These are phyloP conservation scores for Pardosa pseudoannulata DNA, from an alignment of 2,888 invertebrate genomes.

Conservation along the genomic window DNA sequence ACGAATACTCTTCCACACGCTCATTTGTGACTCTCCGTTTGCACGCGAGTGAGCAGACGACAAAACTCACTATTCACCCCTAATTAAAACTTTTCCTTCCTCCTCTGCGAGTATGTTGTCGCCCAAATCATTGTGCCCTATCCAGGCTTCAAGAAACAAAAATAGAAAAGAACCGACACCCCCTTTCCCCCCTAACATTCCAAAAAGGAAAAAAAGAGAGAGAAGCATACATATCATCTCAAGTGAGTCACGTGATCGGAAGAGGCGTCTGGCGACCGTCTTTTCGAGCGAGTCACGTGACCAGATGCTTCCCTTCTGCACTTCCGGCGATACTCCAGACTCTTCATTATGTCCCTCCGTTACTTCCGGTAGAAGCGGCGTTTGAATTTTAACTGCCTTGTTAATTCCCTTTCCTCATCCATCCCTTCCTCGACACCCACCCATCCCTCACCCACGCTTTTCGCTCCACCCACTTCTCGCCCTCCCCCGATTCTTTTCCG, in stretches of 20 bases:
- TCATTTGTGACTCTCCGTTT: not conserved
- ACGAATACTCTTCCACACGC: not conserved
- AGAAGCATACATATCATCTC: conserved; percentile 12
- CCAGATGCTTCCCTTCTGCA: conserved; percentile 68
- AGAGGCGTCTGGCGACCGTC: conserved; percentile 64
- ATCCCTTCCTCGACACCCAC: conserved; percentile 24
- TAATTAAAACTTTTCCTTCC: conserved; percentile 9
- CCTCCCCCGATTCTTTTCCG: not conserved
- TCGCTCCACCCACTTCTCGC: not conserved
- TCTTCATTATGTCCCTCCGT: conserved; percentile 62
- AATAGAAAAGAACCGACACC: conserved; percentile 38
- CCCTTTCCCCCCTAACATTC: conserved; percentile 8
- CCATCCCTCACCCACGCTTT: no score
- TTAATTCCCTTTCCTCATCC: conserved; percentile 63
- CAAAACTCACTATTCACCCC: conserved; percentile 11
- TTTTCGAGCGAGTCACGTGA: conserved; percentile 50
- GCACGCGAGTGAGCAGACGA: not conserved
- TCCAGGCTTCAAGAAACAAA: not conserved
- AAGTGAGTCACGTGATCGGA: conserved; percentile 65
- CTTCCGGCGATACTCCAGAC: conserved; percentile 67
- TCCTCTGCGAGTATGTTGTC: not conserved
- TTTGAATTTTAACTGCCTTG: conserved; percentile 73
- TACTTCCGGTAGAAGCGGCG: conserved; percentile 64
- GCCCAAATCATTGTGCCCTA: not conserved
- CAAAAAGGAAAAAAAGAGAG: conserved; percentile 18